Conservation (phyloP, 2,888 invertebrate genomes). For the Trichacis sp. region DNA sequence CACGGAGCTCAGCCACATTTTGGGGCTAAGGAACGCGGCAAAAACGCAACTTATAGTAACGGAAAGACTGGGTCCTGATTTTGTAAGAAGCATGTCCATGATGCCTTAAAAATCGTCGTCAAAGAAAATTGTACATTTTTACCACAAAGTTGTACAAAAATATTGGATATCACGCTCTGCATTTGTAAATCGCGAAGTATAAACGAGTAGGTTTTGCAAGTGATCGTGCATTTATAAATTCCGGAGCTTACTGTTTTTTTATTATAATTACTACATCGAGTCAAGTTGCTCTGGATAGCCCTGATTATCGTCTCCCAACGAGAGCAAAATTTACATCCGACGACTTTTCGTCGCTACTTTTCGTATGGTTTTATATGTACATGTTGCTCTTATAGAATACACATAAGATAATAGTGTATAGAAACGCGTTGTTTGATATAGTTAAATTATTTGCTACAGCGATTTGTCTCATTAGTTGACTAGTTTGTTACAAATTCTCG, state of each 20-base stretch:
- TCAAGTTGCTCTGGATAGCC: too few species aligned
- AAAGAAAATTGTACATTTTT: neutral
- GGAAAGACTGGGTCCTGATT: conserved; percentile 78
- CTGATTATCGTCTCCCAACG: too few species aligned
- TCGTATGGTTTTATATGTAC: conserved; percentile 31
- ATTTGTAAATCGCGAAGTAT: neutral
- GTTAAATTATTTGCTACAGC: conserved; percentile 17
- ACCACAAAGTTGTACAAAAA: conserved; percentile 11
- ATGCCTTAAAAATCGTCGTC: conserved; percentile 34
- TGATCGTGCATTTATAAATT: too few species aligned
- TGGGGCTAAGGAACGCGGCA: conserved; percentile 90
- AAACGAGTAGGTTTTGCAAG: too few species aligned
- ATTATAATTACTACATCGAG: too few species aligned
- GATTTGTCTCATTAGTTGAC: neutral
- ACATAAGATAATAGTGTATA: conserved; percentile 25
- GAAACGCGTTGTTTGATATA: conserved; percentile 30
- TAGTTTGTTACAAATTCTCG: neutral
- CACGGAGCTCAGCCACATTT: conserved; percentile 91
- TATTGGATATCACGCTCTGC: neutral
- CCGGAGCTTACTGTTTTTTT: too few species aligned
- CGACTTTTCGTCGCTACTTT: conserved; percentile 17
- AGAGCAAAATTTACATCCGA: too few species aligned
- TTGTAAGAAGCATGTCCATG: conserved; percentile 54
- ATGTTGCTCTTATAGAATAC: conserved; percentile 28
- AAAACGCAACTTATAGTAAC: conserved; percentile 88